These are phyloP conservation scores for Pollenia amentaria DNA, from an alignment of 2,888 invertebrate species.

Conservation along the genomic window DNA sequence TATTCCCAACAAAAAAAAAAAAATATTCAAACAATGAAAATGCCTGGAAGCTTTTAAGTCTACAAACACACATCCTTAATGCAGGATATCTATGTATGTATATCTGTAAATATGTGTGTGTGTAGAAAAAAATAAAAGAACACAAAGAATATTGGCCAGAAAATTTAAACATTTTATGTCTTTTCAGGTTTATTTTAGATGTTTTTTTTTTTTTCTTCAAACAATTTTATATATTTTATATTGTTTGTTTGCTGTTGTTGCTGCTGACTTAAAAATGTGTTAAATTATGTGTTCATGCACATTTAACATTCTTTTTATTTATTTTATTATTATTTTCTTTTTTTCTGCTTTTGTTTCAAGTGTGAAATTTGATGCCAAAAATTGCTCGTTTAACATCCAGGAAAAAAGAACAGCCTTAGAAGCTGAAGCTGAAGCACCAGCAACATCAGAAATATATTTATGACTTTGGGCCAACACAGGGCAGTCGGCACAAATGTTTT, in stretches of 20 bases:
- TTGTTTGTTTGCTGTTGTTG: slow-evolving; percentile 45
- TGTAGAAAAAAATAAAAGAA: slow-evolving; percentile 13
- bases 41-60: slow-evolving; percentile 54
- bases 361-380: slow-evolving; percentile 70
- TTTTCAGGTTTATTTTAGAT: slow-evolving; percentile 62
- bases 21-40: slow-evolving; percentile 47
- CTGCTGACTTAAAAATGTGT: slow-evolving; percentile 71
- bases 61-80: neutral
- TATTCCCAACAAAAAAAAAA: slow-evolving; percentile 22
- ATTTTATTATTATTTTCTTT: slow-evolving; percentile 39
- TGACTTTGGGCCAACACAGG: slow-evolving; percentile 72
- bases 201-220: slow-evolving; percentile 7
- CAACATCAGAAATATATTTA: slow-evolving; percentile 62
- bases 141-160: slow-evolving; percentile 67
- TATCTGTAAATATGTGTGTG: neutral
- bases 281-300: slow-evolving; percentile 71
- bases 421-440: neutral
- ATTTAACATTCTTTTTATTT: slow-evolving; percentile 61
- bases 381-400: slow-evolving; percentile 52
- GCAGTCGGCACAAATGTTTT: slow-evolving; percentile 71
- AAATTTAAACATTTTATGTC: slow-evolving; percentile 70
- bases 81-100: neutral
- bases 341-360: slow-evolving; percentile 62
- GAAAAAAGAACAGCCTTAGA: slow-evolving; percentile 29
- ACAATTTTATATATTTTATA: slow-evolving; percentile 52